Evolutionary conservation across 1,140 invertebrate genomes (phyloP).

Genomic region (Pentalonia nigronervosa): DNA sequence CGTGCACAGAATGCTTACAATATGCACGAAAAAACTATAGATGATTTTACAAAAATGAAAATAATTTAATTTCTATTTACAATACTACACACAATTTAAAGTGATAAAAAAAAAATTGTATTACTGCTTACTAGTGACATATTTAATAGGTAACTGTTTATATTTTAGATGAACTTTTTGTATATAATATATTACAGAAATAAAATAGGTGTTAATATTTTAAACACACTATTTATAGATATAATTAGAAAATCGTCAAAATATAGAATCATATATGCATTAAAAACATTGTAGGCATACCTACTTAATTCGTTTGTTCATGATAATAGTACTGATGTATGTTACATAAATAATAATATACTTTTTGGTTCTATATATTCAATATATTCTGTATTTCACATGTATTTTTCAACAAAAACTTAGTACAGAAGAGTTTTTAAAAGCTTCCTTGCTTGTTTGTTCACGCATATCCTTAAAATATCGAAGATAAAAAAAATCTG

Average conservation of each 20-base stretch:
- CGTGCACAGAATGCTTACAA: not conserved
- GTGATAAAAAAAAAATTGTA: not conserved
- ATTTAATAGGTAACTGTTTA: too few species aligned
- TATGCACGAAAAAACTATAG: not conserved
- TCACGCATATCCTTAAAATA: not conserved
- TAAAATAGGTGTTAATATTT: not conserved
- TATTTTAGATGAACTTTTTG: not conserved
- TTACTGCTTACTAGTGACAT: not conserved
- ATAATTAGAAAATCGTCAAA: not conserved
- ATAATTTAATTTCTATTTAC: not conserved
- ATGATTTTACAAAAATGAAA: not conserved
- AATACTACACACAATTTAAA: not conserved
- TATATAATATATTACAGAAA: not conserved
- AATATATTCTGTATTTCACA: not conserved
- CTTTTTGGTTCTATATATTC: not conserved
- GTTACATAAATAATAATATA: not conserved
- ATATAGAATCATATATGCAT: not conserved
- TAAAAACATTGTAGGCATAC: not conserved
- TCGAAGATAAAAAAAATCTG: conserved; percentile 32
- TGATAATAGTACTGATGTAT: not conserved
- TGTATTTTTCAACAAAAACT: conserved; percentile 13
- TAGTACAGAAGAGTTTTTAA: conserved; percentile 23
- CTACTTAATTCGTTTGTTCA: not conserved
- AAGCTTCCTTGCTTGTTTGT: conserved; percentile 33
- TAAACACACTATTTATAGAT: not conserved